Conservation (phyloP, 1,140 invertebrate genomes). For the Monomorium pharaonis region DNA sequence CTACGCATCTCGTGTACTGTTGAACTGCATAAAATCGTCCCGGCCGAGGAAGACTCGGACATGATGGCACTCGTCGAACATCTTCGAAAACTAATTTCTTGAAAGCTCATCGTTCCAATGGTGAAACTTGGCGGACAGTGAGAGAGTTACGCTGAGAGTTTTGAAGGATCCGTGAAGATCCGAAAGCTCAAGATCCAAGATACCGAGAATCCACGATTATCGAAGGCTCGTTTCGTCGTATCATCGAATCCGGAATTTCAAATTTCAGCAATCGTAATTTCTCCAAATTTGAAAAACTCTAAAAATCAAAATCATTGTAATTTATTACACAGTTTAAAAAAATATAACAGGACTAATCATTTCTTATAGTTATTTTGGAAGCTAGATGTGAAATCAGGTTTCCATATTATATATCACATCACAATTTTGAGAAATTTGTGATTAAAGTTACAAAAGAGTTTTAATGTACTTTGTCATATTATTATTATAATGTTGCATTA, state of each 20-base stretch:
- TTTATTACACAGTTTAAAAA: slow-evolving; percentile 7
- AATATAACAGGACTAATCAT: no score
- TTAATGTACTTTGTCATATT: no score
- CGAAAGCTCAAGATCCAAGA: slow-evolving; percentile 15
- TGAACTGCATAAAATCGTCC: slow-evolving; percentile 61
- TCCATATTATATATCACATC: no score
- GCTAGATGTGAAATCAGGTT: no score
- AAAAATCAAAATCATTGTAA: neutral
- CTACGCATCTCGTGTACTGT: slow-evolving; percentile 51
- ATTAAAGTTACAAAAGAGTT: no score
- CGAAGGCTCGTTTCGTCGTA: neutral
- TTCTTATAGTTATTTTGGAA: no score
- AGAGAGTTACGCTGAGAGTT: slow-evolving; percentile 20
- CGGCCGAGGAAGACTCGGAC: slow-evolving; percentile 66
- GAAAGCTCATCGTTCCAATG: slow-evolving; percentile 36
- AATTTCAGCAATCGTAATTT: neutral
- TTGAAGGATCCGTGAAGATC: neutral
- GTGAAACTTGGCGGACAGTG: slow-evolving; percentile 12
- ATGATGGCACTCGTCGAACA: slow-evolving; percentile 38
- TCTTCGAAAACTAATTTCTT: slow-evolving; percentile 42
- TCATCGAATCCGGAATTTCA: slow-evolving; percentile 6
- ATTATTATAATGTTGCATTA: no score
- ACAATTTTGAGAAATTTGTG: no score
- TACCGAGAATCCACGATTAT: slow-evolving; percentile 4
- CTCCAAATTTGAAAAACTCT: neutral